phyloP scores from a whole-genome alignment of 2,797 vertebrate species.

The Rallus crepitans region DNA sequence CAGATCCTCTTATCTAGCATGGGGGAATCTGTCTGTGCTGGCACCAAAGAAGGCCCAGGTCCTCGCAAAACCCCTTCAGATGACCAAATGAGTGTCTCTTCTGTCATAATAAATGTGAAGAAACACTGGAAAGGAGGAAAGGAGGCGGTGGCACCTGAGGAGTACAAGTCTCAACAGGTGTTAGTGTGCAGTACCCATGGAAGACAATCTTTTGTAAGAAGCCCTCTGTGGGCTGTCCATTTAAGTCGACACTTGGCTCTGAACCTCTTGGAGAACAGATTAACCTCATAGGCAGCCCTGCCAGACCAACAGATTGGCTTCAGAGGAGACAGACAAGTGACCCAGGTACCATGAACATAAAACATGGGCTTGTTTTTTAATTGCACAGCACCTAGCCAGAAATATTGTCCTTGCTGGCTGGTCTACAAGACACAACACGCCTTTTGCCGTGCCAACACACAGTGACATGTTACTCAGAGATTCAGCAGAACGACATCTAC shows the following conservation, averaged over 20 bases:
- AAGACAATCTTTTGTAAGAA: background rate
- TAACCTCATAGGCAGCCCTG: background rate
- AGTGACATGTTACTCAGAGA: slow-evolving; percentile 31
- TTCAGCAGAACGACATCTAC: slow-evolving; percentile 32
- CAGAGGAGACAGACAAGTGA: slow-evolving; percentile 36
- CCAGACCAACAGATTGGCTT: slow-evolving; percentile 17
- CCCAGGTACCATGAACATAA: background rate
- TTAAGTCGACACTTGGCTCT: background rate
- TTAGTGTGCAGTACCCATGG: background rate
- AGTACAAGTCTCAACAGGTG: background rate
- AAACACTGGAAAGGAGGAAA: background rate
- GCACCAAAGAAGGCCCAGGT: background rate
- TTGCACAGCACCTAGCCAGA: background rate
- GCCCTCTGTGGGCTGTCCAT: background rate
- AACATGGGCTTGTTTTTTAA: background rate
- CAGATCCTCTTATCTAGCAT: background rate
- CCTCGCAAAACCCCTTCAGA: background rate
- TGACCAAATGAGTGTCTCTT: background rate
- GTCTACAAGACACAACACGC: background rate
- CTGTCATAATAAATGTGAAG: background rate
- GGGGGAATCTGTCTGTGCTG: background rate
- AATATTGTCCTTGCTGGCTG: slow-evolving; percentile 23
- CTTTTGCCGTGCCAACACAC: slow-evolving; percentile 9
- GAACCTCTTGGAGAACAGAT: background rate
- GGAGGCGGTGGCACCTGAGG: background rate